phyloP scores from a whole-genome alignment of 2,888 invertebrate genomes.

The Colletes collaris region DNA sequence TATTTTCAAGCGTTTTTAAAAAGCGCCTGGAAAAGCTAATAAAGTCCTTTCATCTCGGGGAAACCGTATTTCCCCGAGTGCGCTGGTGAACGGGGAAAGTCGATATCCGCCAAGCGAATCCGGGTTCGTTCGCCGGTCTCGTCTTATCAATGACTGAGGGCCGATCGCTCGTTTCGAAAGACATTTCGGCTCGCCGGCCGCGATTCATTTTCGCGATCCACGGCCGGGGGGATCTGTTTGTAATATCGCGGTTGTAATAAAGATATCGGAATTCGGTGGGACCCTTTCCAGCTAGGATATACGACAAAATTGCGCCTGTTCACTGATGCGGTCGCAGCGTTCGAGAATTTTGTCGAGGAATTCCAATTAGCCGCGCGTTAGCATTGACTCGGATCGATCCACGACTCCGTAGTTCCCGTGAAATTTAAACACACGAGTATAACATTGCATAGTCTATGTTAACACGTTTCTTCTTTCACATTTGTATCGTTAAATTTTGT shows the following conservation, averaged over 20 bases:
- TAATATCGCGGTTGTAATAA: slow-evolving; percentile 45
- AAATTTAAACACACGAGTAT: slow-evolving; percentile 1
- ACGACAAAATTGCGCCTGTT: slow-evolving; percentile 68
- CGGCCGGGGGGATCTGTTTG: slow-evolving; percentile 24
- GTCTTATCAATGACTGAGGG: slow-evolving; percentile 17
- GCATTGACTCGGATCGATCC: slow-evolving; percentile 53
- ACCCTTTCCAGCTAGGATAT: slow-evolving; percentile 48
- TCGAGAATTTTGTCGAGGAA: slow-evolving; percentile 75
- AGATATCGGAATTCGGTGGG: slow-evolving; percentile 50
- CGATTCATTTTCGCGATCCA: neutral
- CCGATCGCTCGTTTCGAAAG: slow-evolving; percentile 10
- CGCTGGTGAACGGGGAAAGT: neutral
- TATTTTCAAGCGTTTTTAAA: slow-evolving; percentile 16
- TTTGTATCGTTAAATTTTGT: no score
- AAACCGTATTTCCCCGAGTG: neutral
- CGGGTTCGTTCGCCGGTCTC: slow-evolving; percentile 8
- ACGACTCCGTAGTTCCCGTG: neutral
- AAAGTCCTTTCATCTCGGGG: slow-evolving; percentile 14
- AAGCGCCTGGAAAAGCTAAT: neutral
- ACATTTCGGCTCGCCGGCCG: neutral
- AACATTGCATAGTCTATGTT: no score
- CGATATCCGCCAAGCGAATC: slow-evolving; percentile 3
- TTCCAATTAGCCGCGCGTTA: slow-evolving; percentile 72
- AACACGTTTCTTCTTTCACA: no score
- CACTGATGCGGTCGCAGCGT: slow-evolving; percentile 68